These are phyloP conservation scores for Microcebus jonahi DNA, from an alignment of 2,113 vertebrate genomes.

Conservation along the genomic window DNA sequence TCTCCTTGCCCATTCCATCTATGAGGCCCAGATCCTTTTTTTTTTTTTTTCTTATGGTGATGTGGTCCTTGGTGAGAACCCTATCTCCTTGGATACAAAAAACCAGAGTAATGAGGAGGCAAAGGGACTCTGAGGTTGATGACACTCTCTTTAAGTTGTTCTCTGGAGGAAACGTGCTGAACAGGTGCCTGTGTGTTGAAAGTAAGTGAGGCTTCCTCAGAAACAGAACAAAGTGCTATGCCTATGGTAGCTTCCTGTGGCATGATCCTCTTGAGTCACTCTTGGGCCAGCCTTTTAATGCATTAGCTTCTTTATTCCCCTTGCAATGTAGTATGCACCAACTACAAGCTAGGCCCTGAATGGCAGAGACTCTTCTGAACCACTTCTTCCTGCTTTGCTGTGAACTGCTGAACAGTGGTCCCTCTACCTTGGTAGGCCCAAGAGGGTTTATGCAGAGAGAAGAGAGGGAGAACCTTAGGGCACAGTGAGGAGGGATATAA, in stretches of 20 bases:
- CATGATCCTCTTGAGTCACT: not conserved
- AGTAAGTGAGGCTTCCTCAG: not conserved
- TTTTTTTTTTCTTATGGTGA: not conserved
- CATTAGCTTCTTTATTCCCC: not conserved
- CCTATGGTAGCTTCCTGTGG: not conserved
- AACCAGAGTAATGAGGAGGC: not conserved
- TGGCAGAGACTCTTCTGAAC: not conserved
- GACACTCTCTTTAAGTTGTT: not conserved
- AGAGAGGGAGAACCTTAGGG: not conserved
- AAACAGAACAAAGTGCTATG: not conserved
- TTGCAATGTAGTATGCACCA: not conserved
- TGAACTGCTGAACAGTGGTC: not conserved
- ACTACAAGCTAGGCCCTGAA: not conserved
- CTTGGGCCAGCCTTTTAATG: not conserved
- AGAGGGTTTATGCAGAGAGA: not conserved
- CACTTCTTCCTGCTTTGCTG: not conserved
- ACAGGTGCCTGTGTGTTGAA: not conserved
- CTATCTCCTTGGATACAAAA: not conserved
- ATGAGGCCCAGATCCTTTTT: not conserved
- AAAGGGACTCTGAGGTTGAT: not conserved
- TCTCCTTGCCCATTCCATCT: not conserved
- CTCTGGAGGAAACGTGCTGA: not conserved
- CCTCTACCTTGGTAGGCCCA: not conserved
- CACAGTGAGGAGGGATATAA: not conserved
- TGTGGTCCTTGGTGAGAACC: not conserved